Evolutionary conservation across 2,113 vertebrate genomes (phyloP).

Genomic region (Hipposideros armiger): DNA sequence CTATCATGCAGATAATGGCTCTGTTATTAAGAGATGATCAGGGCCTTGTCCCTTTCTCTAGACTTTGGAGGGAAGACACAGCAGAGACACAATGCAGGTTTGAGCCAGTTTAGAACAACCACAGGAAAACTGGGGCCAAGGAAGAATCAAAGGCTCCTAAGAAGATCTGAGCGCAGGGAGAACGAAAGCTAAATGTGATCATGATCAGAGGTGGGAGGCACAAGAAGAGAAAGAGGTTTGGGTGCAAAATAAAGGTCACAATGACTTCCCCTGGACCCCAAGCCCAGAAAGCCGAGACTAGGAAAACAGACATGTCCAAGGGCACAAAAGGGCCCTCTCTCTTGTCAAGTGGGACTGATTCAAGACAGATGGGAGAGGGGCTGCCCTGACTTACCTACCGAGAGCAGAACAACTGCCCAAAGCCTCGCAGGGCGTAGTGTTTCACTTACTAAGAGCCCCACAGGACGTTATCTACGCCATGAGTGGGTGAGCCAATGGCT

Average conservation of each 20-base stretch:
- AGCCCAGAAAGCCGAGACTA: not conserved
- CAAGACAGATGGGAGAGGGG: not conserved
- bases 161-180: not conserved
- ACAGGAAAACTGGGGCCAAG: not conserved
- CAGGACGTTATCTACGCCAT: not conserved
- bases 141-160: not conserved
- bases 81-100: not conserved
- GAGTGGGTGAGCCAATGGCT: not conserved
- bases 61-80: not conserved
- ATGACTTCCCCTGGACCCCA: not conserved
- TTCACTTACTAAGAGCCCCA: not conserved
- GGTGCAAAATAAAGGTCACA: not conserved
- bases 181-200: not conserved
- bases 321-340: not conserved
- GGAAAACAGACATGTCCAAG: not conserved
- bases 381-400: not conserved
- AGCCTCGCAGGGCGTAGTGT: not conserved
- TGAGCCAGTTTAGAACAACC: not conserved
- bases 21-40: not conserved
- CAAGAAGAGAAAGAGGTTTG: not conserved
- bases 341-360: not conserved
- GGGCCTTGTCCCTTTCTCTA: not conserved
- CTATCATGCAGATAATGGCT: not conserved
- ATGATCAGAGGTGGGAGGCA: not conserved
- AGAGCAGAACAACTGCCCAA: not conserved